These are phyloP conservation scores for Trichechus manatus DNA, from an alignment of 2,113 vertebrate species.

Conservation along the genomic window DNA sequence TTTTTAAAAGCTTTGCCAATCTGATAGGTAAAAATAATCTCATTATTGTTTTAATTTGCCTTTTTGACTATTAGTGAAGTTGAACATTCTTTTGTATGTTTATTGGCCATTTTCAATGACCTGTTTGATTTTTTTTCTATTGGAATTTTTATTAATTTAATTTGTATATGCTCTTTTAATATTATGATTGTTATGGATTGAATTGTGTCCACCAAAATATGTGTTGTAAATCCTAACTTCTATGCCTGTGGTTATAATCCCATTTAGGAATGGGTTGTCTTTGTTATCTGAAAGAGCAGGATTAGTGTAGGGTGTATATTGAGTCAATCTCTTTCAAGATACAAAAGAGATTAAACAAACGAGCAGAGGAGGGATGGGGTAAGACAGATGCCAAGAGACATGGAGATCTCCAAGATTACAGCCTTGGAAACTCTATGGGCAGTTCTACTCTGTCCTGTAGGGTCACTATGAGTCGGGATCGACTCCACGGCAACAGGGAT, in stretches of 20 bases:
- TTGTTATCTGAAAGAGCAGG: too few species aligned
- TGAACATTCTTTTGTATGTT: neutral
- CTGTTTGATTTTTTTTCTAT: conserved; percentile 30
- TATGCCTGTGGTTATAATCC: too few species aligned
- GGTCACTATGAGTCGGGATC: too few species aligned
- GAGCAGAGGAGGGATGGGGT: too few species aligned
- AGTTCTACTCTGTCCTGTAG: too few species aligned
- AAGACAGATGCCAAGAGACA: too few species aligned
- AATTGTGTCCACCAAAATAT: too few species aligned
- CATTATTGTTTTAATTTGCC: neutral
- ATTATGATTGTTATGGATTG: neutral
- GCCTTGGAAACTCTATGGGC: neutral
- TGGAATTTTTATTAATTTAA: conserved; percentile 12
- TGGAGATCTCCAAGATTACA: neutral
- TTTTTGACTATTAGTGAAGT: neutral
- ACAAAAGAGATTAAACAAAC: too few species aligned
- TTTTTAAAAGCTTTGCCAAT: neutral
- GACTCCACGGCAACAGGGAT: neutral
- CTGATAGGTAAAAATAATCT: conserved; percentile 22
- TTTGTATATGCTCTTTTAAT: conserved; percentile 22
- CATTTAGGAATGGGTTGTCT: too few species aligned
- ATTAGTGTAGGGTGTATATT: too few species aligned
- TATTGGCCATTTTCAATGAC: neutral
- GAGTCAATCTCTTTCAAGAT: too few species aligned
- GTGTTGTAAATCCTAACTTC: too few species aligned